Percentiles rank a stretch among this genome's conserved stretches.
Evolutionary conservation across 2,888 invertebrate genomes (phyloP).

Genomic region (Eugnorisma glareosa): DNA sequence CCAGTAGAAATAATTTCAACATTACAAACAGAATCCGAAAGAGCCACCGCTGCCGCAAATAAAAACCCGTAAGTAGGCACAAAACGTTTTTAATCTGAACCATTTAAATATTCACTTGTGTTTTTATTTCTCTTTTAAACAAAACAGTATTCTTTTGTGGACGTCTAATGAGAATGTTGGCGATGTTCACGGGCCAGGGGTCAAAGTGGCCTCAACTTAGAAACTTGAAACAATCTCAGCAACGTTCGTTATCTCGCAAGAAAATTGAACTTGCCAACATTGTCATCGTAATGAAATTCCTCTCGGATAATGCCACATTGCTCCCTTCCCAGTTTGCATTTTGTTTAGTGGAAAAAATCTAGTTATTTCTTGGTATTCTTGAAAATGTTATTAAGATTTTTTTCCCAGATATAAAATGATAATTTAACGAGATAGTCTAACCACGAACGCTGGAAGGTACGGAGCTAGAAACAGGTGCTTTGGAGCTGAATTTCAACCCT

Average conservation of each 20-base stretch:
- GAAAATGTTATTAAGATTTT: conserved; percentile 51
- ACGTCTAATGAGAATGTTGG: conserved; percentile 84
- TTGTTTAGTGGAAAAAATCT: conserved; percentile 53
- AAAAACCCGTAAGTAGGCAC: conserved; percentile 41
- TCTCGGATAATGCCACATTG: conserved; percentile 70
- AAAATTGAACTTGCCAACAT: conserved; percentile 86
- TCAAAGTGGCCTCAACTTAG: conserved; percentile 86
- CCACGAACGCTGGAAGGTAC: conserved; percentile 11
- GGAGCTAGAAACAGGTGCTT: conserved; percentile 21
- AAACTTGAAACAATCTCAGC: conserved; percentile 84
- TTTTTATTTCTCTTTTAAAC: conserved; percentile 73
- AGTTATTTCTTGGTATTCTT: conserved; percentile 42
- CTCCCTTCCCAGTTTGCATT: conserved; percentile 59
- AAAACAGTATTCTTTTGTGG: conserved; percentile 80
- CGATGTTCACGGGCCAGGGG: conserved; percentile 85
- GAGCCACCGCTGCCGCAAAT: conserved; percentile 32
- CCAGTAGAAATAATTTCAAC: conserved; percentile 42
- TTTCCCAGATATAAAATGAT: conserved; percentile 27
- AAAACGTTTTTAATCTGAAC: conserved; percentile 61
- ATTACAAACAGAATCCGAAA: conserved; percentile 43
- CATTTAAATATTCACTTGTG: conserved; percentile 69
- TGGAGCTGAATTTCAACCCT: conserved; percentile 33
- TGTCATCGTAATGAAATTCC: conserved; percentile 89
- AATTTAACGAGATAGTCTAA: conserved; percentile 40
- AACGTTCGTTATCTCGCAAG: conserved; percentile 84